Conservation (phyloP, 1,140 invertebrate species). For the Melipona quadrifasciata region DNA sequence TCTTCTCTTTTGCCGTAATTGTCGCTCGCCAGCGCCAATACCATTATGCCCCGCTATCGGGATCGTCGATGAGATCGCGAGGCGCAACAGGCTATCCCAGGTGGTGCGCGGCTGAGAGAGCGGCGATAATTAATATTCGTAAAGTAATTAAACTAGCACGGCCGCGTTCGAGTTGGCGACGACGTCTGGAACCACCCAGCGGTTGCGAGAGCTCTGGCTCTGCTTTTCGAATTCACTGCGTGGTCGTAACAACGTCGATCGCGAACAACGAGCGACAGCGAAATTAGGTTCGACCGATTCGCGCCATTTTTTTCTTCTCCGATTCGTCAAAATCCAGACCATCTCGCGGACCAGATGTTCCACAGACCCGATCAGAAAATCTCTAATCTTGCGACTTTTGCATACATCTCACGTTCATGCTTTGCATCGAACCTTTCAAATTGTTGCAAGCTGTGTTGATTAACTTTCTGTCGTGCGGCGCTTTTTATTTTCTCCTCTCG, state of each 20-base stretch:
- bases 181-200: neutral
- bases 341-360: too few relatives aligned
- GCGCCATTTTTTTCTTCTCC: neutral
- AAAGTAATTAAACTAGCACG: constrained; percentile 32
- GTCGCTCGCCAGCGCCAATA: neutral
- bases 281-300: constrained; percentile 3
- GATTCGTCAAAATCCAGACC: neutral
- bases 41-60: neutral
- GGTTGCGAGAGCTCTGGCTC: too few relatives aligned
- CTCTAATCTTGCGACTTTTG: too few relatives aligned
- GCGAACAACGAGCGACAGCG: neutral
- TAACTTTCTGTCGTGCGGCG: too few relatives aligned
- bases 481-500: neutral
- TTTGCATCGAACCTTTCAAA: too few relatives aligned
- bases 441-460: too few relatives aligned
- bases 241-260: neutral
- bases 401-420: too few relatives aligned
- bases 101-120: neutral
- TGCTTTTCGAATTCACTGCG: neutral
- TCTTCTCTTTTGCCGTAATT: neutral
- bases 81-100: constrained; percentile 37
- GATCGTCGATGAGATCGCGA: constrained; percentile 28
- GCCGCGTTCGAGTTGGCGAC: neutral
- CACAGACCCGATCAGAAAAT: too few relatives aligned
- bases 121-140: constrained; percentile 44